Base-by-base conservation (phyloP, 2,113 vertebrate genomes). In the Rana temporaria region DNA sequence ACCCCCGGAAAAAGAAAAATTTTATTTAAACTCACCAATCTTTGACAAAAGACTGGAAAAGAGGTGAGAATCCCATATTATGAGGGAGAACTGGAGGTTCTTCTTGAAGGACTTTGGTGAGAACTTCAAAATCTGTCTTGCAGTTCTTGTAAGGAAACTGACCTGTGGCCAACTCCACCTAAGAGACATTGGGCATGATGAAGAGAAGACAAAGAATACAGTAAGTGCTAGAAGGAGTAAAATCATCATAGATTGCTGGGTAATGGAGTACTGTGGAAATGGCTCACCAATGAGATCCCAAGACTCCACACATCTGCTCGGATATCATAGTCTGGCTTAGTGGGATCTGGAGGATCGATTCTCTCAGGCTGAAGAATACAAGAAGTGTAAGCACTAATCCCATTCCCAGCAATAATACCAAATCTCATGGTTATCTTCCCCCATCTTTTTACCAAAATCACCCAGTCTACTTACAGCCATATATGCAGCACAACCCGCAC, bases 141-240 rank as follows among this genome's bases (percentile, higher is more conserved):
- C 97, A 98, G 89, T 98, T 98, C 89, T 97, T 97, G 85, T 98
- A 98, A 9, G 97, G 96, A 87, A 98, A 97, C 92, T 98, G 96
- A 79, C 97, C 97, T 0, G 97, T 98, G 0, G 96, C 97, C 87
- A 98, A 83, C 89, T 98, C 97, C 92, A 98, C 97, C 97, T 98
- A 66, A 63, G n/a, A 60, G 18, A 60, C 26, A 48, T 3, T 53
- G 30, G 19, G 34, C 4, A 24, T 9, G 22, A 19, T 48, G 1
- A n/a, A 8, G n/a, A 53, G 14, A 42, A 42, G 1, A 68, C 0
- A 48, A 14, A n/a, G 8, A 59, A 8, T 4, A 11, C 15, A 34
- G 8, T 5, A 1, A 3, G 5, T 3, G 30, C 30, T 56, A 66
- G 20, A 14, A 7, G 0, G 7, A 55, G 32, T 11, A 24, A 74